phyloP scores from a whole-genome alignment of 1,140 invertebrate species.

The Charaxes varanes region DNA sequence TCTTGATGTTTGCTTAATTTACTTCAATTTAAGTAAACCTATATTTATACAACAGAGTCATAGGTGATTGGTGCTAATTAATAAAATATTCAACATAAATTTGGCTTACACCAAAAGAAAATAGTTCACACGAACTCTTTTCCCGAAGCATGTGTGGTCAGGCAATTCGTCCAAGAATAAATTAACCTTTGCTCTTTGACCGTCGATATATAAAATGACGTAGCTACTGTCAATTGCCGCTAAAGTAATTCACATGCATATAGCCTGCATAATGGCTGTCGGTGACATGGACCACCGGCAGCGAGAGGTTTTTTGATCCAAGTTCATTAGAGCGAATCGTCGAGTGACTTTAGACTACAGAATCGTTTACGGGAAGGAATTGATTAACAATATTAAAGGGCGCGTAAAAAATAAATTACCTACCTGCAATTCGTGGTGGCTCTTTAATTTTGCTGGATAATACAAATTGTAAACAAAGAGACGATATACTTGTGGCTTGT shows the following conservation, averaged over 20 bases:
- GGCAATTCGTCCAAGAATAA: conserved; percentile 1
- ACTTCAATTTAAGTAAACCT: too few species aligned
- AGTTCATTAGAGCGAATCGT: conserved; percentile 46
- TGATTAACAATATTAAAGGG: conserved; percentile 18
- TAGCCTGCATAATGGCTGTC: conserved; percentile 15
- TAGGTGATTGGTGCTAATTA: too few species aligned
- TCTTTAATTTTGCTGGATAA: too few species aligned
- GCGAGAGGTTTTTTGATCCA: conserved; percentile 46
- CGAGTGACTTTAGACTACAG: conserved; percentile 25
- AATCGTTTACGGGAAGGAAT: conserved; percentile 19
- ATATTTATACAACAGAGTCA: too few species aligned
- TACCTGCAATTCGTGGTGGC: too few species aligned
- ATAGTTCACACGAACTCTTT: neutral
- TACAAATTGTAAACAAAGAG: too few species aligned
- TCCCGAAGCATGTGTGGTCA: conserved; percentile 10
- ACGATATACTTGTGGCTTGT: too few species aligned
- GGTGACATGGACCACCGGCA: conserved; percentile 21
- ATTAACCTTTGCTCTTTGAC: conserved; percentile 17
- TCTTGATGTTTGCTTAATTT: too few species aligned
- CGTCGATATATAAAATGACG: conserved; percentile 7
- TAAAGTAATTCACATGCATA: conserved; percentile 19
- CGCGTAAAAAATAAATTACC: too few species aligned
- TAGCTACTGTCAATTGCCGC: conserved; percentile 14
- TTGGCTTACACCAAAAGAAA: too few species aligned
- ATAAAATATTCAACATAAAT: too few species aligned